Evolutionary conservation across 2,113 vertebrate species (phyloP), one percentile per base, ranked within the genome.

Genomic region (Emberiza fucata): DNA sequence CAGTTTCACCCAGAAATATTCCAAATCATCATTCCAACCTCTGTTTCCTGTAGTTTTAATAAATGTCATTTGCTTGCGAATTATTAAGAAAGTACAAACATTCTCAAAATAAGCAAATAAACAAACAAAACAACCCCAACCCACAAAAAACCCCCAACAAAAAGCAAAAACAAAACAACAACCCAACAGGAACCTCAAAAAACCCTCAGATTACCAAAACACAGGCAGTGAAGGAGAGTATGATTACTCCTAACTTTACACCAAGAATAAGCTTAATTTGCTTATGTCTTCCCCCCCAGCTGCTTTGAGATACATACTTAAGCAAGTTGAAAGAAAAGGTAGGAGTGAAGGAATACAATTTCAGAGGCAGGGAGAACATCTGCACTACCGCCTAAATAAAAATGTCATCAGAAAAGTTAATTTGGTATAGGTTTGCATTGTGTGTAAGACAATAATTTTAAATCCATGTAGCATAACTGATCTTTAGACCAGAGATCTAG

Each of bases 261-360:
- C 9, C 8, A 77, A 35, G 24, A 73, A 6, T 24, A 80, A 84
- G 20, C 5, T n/a, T 68, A 70, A 13, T n/a, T 73, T 27, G 7
- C 22, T 15, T 12, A n/a, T 48, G 13, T 51, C n/a, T 70, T 70
- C 24, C 5, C 27, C 4, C 1, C 0, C 33, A 77, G 0, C 9
- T 39, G 12, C 27, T 65, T 78, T 56, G 42, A 88, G 19, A 33
- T 33, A 51, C 4, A 72, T 14, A 40, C 2, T 31, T 27, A 35
- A 9, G 15, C 24, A 89, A 53, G 5, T 31, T 48, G 24, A 81
- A 88, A 69, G 7, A 24, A 91, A 91, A 56, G 14, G 5, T 27
- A 59, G 40, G 16, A 31, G 5, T 9, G 8, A 76, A 64, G 19
- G 16, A 66, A 57, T 44, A n/a, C 13, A 40, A n/a, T 12, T 20